A percentile compares a stretch with the other conserved stretches of the same genome.
phyloP scores from a whole-genome alignment of 2,888 invertebrate genomes.

The Plemyria rubiginata region DNA sequence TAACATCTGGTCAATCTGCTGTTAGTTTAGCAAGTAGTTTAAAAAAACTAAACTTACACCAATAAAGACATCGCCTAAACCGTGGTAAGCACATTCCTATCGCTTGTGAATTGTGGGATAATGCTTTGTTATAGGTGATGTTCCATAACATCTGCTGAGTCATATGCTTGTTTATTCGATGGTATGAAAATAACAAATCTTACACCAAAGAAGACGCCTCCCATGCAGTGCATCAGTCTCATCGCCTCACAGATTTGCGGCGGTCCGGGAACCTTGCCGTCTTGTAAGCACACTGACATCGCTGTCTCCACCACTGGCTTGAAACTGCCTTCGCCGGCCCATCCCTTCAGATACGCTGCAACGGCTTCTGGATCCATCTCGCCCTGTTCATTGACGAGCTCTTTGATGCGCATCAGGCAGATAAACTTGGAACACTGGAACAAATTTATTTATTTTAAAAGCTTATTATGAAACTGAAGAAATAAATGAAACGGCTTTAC shows the following conservation, averaged over 20 bases:
- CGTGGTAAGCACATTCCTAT: too few relatives aligned
- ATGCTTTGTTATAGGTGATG: too few relatives aligned
- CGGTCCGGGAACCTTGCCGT: slow-evolving; percentile 50
- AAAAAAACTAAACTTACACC: too few relatives aligned
- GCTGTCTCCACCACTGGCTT: slow-evolving; percentile 50
- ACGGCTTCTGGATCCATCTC: slow-evolving; percentile 55
- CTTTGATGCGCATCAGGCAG: slow-evolving; percentile 61
- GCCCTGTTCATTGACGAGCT: slow-evolving; percentile 54
- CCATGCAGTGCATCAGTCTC: slow-evolving; percentile 60
- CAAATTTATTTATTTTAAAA: slow-evolving; percentile 1
- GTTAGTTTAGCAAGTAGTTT: too few relatives aligned
- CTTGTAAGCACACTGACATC: slow-evolving; percentile 54
- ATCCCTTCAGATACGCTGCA: slow-evolving; percentile 50
- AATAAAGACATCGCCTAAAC: too few relatives aligned
- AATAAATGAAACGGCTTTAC: too few relatives aligned
- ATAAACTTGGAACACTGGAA: slow-evolving; percentile 62
- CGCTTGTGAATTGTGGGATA: too few relatives aligned
- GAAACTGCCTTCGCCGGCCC: slow-evolving; percentile 54
- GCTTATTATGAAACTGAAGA: too few relatives aligned
- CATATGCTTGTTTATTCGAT: not conserved
- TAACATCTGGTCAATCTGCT: too few relatives aligned
- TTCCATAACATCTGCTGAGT: too few relatives aligned
- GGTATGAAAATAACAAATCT: slow-evolving; percentile 33
- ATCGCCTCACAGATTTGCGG: slow-evolving; percentile 61
- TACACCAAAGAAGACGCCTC: slow-evolving; percentile 53